Evolutionary conservation across 2,113 vertebrate species (phyloP).

Genomic region (Clarias magur): DNA sequence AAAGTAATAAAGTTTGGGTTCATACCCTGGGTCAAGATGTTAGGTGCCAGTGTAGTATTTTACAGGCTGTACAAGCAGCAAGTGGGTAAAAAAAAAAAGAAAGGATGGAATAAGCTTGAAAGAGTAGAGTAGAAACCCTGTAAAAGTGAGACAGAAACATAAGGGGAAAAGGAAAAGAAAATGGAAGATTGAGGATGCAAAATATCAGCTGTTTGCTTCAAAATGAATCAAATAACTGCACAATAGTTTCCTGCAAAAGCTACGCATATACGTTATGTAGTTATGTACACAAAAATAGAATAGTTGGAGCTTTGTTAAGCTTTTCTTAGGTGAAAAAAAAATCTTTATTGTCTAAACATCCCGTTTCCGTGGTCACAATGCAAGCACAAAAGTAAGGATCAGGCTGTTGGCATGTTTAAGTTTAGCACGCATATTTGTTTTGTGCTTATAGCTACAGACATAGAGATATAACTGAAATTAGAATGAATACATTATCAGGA

Average conservation of each 20-base stretch:
- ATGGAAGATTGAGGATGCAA: background rate
- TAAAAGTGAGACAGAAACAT: conserved; percentile 18
- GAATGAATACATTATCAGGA: background rate
- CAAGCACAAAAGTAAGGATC: background rate
- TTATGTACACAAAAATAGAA: background rate
- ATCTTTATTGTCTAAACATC: background rate
- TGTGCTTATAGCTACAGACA: background rate
- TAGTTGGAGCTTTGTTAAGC: background rate
- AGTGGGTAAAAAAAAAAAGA: conserved; percentile 41
- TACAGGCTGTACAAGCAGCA: conserved; percentile 45
- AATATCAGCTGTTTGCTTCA: conserved; percentile 14
- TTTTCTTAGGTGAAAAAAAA: background rate
- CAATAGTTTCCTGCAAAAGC: background rate
- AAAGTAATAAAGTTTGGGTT: conserved; percentile 43
- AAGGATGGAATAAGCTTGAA: conserved; percentile 47
- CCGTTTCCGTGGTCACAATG: background rate
- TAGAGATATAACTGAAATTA: background rate
- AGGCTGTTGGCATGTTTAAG: background rate
- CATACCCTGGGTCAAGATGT: conserved; percentile 53
- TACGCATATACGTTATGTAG: background rate
- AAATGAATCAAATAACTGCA: conserved; percentile 3
- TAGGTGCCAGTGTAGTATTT: conserved; percentile 11
- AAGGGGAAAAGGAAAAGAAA: background rate
- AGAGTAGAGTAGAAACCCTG: conserved; percentile 56
- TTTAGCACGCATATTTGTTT: background rate